Base-by-base conservation (phyloP, 1,140 invertebrate genomes). In the Cotesia typhae region DNA sequence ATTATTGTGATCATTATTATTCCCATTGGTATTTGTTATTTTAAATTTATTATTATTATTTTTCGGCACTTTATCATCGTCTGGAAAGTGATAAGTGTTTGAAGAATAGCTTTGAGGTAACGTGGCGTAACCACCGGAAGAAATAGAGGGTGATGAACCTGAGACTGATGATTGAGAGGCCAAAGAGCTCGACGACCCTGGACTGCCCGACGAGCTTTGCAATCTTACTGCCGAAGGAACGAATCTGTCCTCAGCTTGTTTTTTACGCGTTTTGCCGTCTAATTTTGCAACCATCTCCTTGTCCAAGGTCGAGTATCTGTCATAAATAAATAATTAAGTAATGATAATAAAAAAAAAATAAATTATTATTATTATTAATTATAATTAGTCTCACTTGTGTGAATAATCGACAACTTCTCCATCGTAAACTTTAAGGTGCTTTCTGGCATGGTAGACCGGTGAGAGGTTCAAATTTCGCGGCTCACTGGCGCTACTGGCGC, bases 321-420 rank as follows among this genome's bases (percentile, higher is more conserved):
- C n/a, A 6, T 20, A 28, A 3, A 6, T 20, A 28, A 3, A 28
- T 28, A 65, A 65, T 17, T 0, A 74, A 64, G 61, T 12, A 61
- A 7, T 59, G 57, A n/a, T 28, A 68, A 14, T 52, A 20, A 17
- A 6, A 20, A 17, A 6, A 7, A 70, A 66, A 67, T 12, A 37
- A 35, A 59, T 66, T 66, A 51, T 52, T 5, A 10, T 47, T 47
- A 7, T 17, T 52, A 68, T 14, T 41, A 63, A 51, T 71, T 20
- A 47, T 5, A 75, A 63, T 67, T 6, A 70, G 53, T 67, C 72
- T 75, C 74, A 86, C 83, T 76, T 76, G 28, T 69, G 65, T 4
- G 71, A 59, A 73, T 82, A 77, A 73, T 86, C 77, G 17, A 81
- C 28, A 10, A 74, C 82, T 57, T 87, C 85, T 4, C 85, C 85